Percentiles rank a stretch among this genome's conserved stretches.
phyloP scores from a whole-genome alignment of 2,797 vertebrate genomes.

The Peromyscus nudipes region DNA sequence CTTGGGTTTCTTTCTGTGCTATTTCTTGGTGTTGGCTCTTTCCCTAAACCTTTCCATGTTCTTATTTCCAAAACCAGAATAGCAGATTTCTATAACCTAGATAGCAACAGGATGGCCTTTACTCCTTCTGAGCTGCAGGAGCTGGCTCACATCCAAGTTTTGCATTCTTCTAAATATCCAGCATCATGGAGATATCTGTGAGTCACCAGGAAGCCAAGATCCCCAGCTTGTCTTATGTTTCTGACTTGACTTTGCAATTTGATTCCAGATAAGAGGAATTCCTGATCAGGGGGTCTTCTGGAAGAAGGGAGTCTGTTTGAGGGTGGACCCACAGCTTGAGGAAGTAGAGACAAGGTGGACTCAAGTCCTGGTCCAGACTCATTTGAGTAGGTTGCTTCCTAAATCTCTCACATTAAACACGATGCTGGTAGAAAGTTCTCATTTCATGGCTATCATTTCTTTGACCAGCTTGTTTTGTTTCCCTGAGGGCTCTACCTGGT shows the following conservation, averaged over 20 bases:
- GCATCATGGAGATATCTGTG: neutral
- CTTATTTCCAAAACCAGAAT: slow-evolving; percentile 29
- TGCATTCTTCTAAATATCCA: neutral
- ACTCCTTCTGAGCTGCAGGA: neutral
- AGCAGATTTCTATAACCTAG: neutral
- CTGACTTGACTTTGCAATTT: slow-evolving; percentile 2
- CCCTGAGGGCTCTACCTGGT: neutral
- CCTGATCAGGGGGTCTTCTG: neutral
- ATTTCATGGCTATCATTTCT: neutral
- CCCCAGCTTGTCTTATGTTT: neutral
- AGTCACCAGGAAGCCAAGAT: neutral
- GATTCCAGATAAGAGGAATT: neutral
- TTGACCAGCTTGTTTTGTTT: neutral
- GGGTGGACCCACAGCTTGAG: neutral
- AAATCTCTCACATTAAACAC: neutral
- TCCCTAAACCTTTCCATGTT: neutral
- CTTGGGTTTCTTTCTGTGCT: neutral
- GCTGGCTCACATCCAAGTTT: neutral
- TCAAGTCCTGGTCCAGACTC: neutral
- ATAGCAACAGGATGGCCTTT: neutral
- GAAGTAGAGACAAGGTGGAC: neutral
- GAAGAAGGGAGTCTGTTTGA: neutral
- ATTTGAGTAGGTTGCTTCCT: neutral
- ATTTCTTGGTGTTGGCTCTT: neutral
- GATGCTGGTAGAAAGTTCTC: neutral